phyloP scores from a whole-genome alignment of 1,140 invertebrate species.

The Nylanderia fulva region DNA sequence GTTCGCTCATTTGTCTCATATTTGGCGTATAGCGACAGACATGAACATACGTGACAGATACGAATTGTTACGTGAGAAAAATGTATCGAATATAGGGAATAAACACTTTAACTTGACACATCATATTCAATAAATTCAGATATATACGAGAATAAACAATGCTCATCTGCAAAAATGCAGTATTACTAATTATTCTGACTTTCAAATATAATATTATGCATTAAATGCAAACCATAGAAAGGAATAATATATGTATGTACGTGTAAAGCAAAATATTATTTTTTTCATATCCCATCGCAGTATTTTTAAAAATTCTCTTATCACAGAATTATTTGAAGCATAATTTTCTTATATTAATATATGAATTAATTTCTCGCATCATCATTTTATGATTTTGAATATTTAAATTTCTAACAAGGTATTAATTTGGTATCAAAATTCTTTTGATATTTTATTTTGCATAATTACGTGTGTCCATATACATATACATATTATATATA shows the following conservation, averaged over 20 bases:
- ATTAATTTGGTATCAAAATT: too few relatives aligned
- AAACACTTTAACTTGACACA: slow-evolving; percentile 10
- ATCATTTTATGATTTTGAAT: slow-evolving; percentile 6
- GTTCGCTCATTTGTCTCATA: slow-evolving; percentile 30
- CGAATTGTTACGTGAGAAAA: slow-evolving; percentile 8
- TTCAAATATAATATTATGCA: too few relatives aligned
- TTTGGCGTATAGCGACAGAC: not conserved
- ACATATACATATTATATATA: too few relatives aligned
- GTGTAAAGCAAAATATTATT: not conserved
- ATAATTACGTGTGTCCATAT: too few relatives aligned
- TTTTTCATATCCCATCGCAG: not conserved
- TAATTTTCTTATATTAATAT: not conserved
- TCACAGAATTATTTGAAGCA: not conserved
- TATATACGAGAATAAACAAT: not conserved
- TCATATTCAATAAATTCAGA: not conserved
- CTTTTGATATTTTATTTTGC: too few relatives aligned
- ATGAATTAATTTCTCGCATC: not conserved
- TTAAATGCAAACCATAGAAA: slow-evolving; percentile 1
- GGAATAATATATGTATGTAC: not conserved
- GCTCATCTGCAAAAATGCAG: not conserved
- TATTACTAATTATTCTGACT: not conserved
- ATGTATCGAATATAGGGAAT: not conserved
- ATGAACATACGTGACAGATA: slow-evolving; percentile 37
- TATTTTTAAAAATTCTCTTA: slow-evolving; percentile 10
- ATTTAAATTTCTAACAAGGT: slow-evolving; percentile 8